Percentiles rank a stretch among this genome's conserved stretches.
Conservation (phyloP, 2,888 invertebrate species). For the Drosophila dives region DNA sequence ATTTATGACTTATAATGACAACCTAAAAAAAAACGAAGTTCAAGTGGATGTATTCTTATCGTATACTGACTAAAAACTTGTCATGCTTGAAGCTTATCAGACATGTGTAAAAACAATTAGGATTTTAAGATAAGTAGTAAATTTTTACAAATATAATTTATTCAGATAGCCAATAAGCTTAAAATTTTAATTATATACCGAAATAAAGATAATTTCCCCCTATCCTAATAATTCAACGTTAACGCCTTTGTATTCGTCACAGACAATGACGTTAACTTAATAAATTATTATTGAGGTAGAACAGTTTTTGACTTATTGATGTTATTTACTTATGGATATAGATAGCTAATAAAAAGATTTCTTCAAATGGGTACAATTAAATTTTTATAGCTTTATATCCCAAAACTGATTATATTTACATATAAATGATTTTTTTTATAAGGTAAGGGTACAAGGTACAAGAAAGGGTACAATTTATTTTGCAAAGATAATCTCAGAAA, state of each 20-base stretch:
- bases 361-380: background rate
- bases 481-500: background rate
- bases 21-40: background rate
- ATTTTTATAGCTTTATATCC: background rate
- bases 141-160: background rate
- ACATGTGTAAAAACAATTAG: background rate
- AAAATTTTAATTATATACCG: background rate
- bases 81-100: background rate
- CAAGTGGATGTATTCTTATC: background rate
- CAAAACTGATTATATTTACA: background rate
- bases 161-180: background rate
- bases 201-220: background rate
- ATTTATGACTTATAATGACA: background rate
- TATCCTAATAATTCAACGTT: background rate
- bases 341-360: background rate
- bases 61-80: background rate
- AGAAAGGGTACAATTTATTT: background rate
- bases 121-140: background rate
- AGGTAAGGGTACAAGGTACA: background rate
- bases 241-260: background rate
- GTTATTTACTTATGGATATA: background rate
- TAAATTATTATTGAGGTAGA: conserved; percentile 26
- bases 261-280: conserved; percentile 4
- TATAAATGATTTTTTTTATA: background rate
- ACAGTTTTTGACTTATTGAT: conserved; percentile 1